A percentile compares a stretch with the other conserved stretches of the same genome.
Evolutionary conservation across 2,888 invertebrate species (phyloP).

Genomic region (Azorinus chamasolen): DNA sequence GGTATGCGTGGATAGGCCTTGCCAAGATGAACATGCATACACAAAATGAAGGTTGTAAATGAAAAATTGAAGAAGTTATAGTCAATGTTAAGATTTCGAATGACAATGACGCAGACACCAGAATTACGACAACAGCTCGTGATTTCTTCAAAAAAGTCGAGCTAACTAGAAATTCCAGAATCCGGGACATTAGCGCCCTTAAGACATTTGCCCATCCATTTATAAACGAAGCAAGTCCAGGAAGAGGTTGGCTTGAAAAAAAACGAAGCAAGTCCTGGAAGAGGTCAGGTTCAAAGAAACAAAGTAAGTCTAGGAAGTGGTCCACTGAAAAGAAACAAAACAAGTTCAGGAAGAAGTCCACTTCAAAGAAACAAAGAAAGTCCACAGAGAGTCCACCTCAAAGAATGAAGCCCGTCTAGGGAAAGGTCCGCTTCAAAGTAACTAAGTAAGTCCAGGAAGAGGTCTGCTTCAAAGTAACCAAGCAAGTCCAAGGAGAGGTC

Average conservation of each 20-base stretch:
- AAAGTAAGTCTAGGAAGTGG: constrained; percentile 34
- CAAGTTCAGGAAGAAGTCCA: constrained; percentile 47
- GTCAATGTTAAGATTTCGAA: too few relatives aligned
- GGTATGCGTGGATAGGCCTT: too few relatives aligned
- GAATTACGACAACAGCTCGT: too few relatives aligned
- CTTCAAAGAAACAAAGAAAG: too few relatives aligned
- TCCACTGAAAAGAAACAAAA: constrained; percentile 37
- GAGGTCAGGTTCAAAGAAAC: constrained; percentile 25
- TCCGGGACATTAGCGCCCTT: too few relatives aligned
- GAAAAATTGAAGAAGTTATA: too few relatives aligned
- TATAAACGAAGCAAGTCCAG: constrained; percentile 47
- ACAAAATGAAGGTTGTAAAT: too few relatives aligned
- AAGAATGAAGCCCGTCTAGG: constrained; percentile 29
- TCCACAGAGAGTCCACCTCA: constrained; percentile 33
- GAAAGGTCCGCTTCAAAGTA: constrained; percentile 44
- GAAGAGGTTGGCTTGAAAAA: constrained; percentile 41
- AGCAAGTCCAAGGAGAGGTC: constrained; percentile 42
- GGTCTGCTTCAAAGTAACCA: constrained; percentile 35
- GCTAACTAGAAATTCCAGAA: too few relatives aligned
- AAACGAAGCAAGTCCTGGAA: constrained; percentile 37
- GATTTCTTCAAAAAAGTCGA: too few relatives aligned
- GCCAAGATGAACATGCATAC: too few relatives aligned
- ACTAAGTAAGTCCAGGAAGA: constrained; percentile 46
- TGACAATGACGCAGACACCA: too few relatives aligned
- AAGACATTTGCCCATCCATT: too few relatives aligned